Base-by-base conservation (phyloP, 2,113 vertebrate species). In the Scatophagus argus region DNA sequence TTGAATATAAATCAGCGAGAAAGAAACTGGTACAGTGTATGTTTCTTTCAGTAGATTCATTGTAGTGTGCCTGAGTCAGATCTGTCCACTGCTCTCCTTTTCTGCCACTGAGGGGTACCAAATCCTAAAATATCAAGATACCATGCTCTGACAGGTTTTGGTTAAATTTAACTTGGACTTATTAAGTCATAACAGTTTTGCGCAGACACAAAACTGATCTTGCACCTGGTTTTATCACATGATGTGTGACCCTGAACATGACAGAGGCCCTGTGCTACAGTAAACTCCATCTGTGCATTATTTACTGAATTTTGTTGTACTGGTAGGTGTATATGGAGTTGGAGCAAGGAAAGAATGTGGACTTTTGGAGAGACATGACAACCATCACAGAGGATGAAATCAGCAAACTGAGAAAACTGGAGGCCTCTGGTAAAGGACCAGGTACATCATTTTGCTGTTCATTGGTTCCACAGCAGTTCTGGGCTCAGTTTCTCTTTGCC, bases 281-380 rank as follows among this genome's bases (percentile, higher is more conserved):
- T 21, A 19, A 54, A 44, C 6, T 38, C 25, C 6, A 2, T 36
- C 32, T 62, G 31, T 34, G 9, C 38, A 19, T 41, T 19, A 0
- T 31, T 31, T 3, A 55, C 56, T 68, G 54, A 21, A 4, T 73
- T 55, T 51, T 38, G 11, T 63, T 54, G 8, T 79, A 4, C 39
- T 54, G 31, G 5, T 74, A 99, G 98, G 97, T 99, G 17, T 99
- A 99, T 88, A 99, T 99, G 97, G 98, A 99, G 81, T 88, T 99
- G 58, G 98, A 99, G 85, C 98, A 99, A 79, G 98, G 97, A 11
- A 99, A 99, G 88, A 99, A 99, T 0, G 97, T 96, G 23, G 98
- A 99, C 87, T 99, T 99, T 85, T 99, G 98, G 98, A 95, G 97
- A 60, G 98, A 99, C 90, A 99, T 99, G 97, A 99, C 98, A 0